These are phyloP conservation scores for Drosophila sproati DNA, from an alignment of 1,140 invertebrate genomes.

Conservation along the genomic window DNA sequence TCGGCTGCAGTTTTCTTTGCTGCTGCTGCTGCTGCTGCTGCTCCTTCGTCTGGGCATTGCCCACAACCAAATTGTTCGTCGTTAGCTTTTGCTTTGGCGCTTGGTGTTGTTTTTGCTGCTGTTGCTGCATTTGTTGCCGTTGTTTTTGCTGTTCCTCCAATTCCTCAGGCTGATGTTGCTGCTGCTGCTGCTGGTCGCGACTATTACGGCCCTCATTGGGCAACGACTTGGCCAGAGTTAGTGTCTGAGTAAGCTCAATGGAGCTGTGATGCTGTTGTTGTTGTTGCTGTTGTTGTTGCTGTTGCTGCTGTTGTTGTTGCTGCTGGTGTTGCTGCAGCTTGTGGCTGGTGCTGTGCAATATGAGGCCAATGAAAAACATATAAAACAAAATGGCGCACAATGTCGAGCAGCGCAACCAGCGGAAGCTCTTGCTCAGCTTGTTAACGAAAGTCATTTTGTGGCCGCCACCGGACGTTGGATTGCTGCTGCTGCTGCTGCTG, in stretches of 20 bases:
- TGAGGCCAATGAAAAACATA: slow-evolving; percentile 84
- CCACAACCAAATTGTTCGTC: slow-evolving; percentile 62
- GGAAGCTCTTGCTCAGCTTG: slow-evolving; percentile 84
- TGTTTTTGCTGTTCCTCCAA: slow-evolving; percentile 51
- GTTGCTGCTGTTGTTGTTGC: slow-evolving; percentile 33
- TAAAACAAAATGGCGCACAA: slow-evolving; percentile 84
- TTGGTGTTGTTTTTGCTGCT: slow-evolving; percentile 28
- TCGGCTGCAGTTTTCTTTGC: slow-evolving; percentile 46
- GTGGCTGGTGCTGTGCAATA: slow-evolving; percentile 81
- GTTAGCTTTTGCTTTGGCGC: slow-evolving; percentile 30
- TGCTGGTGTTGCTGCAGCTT: slow-evolving; percentile 71
- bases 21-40: slow-evolving; percentile 6
- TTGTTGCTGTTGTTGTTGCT: neutral
- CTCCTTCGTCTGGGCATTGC: slow-evolving; percentile 39
- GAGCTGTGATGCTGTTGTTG: slow-evolving; percentile 40
- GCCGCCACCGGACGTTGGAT: slow-evolving; percentile 32
- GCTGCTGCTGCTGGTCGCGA: slow-evolving; percentile 21
- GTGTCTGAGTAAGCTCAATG: slow-evolving; percentile 18
- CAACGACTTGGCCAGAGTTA: slow-evolving; percentile 45
- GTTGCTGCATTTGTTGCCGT: slow-evolving; percentile 2
- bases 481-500: neutral
- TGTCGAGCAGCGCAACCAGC: slow-evolving; percentile 83
- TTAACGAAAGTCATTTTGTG: slow-evolving; percentile 83
- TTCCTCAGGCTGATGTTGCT: slow-evolving; percentile 52
- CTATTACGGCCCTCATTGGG: slow-evolving; percentile 53